phyloP scores from a whole-genome alignment of 2,113 vertebrate genomes.

The Anolis carolinensis region DNA sequence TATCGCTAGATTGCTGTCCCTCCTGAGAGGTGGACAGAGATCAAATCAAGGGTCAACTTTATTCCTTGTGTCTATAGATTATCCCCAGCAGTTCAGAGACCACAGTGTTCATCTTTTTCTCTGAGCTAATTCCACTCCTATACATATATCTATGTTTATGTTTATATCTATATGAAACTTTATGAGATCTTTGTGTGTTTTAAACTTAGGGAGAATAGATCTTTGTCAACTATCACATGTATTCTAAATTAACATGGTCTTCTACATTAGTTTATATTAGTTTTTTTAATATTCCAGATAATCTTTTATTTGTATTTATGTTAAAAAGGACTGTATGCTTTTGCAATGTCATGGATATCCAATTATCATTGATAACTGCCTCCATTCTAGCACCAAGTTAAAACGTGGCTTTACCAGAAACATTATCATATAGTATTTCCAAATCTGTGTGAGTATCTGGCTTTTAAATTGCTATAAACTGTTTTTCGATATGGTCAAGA shows the following conservation, averaged over 20 bases:
- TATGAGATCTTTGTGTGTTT: conserved; percentile 37
- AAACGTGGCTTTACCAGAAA: too few species aligned
- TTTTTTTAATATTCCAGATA: conserved; percentile 41
- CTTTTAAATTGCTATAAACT: too few species aligned
- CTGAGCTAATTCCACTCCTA: conserved; percentile 58
- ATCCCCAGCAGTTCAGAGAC: conserved; percentile 69
- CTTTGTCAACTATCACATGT: conserved; percentile 40
- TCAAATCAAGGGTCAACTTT: conserved; percentile 76
- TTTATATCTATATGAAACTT: conserved; percentile 37
- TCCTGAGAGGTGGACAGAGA: conserved; percentile 73
- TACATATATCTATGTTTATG: conserved; percentile 22
- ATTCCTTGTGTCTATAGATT: conserved; percentile 77
- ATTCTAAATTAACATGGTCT: conserved; percentile 45
- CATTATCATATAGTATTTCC: too few species aligned
- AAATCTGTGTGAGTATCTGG: too few species aligned
- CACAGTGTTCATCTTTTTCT: conserved; percentile 57
- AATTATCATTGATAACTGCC: too few species aligned
- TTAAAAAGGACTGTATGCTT: conserved; percentile 61
- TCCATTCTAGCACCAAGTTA: too few species aligned
- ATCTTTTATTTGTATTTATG: conserved; percentile 18
- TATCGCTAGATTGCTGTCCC: conserved; percentile 72
- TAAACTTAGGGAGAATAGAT: conserved; percentile 53
- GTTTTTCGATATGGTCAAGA: too few species aligned
- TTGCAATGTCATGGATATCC: conserved; percentile 8
- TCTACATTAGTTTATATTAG: conserved; percentile 7